Evolutionary conservation across 2,797 vertebrate species (phyloP).

Genomic region (Iguana delicatissima): DNA sequence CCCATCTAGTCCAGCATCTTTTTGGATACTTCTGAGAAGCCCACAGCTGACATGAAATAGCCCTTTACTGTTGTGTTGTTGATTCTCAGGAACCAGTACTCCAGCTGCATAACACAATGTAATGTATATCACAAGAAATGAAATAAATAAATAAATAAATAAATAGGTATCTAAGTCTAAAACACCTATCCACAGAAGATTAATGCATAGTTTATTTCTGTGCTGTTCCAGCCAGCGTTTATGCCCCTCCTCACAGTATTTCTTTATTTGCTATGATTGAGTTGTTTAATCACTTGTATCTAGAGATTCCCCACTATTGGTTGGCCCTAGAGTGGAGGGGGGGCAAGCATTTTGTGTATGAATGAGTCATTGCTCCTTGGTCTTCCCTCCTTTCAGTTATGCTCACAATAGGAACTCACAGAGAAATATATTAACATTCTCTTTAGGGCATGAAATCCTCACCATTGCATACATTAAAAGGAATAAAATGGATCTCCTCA

Average conservation of each 20-base stretch:
- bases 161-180: background rate
- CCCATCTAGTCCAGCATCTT: background rate
- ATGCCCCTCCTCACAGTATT: too few species aligned
- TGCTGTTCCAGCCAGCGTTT: background rate
- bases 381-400: background rate
- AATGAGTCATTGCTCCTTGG: background rate
- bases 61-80: too few species aligned
- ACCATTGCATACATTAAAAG: background rate
- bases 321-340: too few species aligned
- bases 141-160: background rate
- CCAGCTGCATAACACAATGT: too few species aligned
- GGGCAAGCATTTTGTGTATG: background rate
- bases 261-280: background rate
- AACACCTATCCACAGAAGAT: background rate
- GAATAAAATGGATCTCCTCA: background rate
- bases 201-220: too few species aligned
- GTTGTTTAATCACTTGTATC: background rate
- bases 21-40: too few species aligned
- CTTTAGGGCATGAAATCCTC: background rate
- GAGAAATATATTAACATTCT: background rate
- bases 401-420: background rate
- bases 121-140: background rate
- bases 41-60: background rate
- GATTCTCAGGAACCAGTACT: too few species aligned
- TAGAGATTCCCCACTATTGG: background rate